Conservation (phyloP, 2,113 vertebrate genomes). For the Lonchura striata region DNA sequence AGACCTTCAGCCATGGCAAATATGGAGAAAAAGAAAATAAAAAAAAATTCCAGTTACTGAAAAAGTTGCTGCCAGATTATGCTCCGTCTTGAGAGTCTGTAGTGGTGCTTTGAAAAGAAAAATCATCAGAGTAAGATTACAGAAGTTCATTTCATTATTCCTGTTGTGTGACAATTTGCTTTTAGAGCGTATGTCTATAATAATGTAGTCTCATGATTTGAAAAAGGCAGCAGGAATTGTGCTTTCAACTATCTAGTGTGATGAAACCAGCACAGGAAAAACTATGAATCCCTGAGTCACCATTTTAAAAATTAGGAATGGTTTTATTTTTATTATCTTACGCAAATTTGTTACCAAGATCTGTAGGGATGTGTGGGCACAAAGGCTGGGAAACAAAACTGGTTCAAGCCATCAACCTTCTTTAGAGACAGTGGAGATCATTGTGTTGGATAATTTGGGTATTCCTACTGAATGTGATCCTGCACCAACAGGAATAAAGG, state of each 20-base stretch:
- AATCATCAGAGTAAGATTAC: neutral
- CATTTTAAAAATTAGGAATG: neutral
- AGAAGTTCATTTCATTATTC: neutral
- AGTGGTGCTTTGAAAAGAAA: neutral
- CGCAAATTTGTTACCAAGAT: neutral
- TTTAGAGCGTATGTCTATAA: neutral
- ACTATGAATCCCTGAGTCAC: neutral
- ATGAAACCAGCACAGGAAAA: neutral
- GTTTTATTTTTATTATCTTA: neutral
- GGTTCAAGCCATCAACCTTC: neutral
- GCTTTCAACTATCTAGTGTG: neutral
- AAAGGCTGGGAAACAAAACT: neutral
- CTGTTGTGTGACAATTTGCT: neutral
- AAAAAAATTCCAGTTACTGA: neutral
- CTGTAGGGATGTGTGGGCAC: neutral
- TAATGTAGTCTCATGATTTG: neutral
- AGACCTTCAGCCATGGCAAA: neutral
- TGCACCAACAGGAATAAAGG: neutral
- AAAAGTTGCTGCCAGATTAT: neutral
- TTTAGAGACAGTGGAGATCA: neutral
- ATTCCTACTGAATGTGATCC: neutral
- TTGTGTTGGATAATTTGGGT: neutral
- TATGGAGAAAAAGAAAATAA: neutral
- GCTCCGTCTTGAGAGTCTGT: neutral
- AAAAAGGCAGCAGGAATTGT: neutral